Evolutionary conservation across 1,140 invertebrate genomes (phyloP).

Genomic region (Drosophila sp.): DNA sequence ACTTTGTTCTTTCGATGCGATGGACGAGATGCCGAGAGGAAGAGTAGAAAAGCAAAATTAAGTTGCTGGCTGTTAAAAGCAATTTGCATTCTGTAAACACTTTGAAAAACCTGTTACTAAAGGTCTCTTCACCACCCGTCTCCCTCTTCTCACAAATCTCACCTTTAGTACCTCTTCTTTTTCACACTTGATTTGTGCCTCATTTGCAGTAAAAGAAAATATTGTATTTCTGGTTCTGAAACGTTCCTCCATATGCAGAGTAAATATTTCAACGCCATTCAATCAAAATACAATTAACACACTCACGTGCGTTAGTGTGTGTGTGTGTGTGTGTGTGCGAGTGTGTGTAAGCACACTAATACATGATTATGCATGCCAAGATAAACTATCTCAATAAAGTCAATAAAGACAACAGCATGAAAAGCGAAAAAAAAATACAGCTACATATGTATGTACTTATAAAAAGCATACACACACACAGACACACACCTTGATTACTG

Average conservation of each 20-base stretch:
- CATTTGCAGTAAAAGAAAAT: neutral
- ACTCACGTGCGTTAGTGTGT: slow-evolving; percentile 19
- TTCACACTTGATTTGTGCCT: slow-evolving; percentile 14
- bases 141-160: neutral
- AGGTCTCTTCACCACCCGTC: neutral
- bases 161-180: neutral
- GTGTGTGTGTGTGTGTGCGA: slow-evolving; percentile 14
- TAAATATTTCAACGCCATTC: slow-evolving; percentile 64
- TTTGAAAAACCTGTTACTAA: slow-evolving; percentile 54
- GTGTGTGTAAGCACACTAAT: slow-evolving; percentile 22
- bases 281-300: slow-evolving; percentile 77
- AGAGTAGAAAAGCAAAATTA: neutral
- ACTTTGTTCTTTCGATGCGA: slow-evolving; percentile 1
- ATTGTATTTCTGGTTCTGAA: slow-evolving; percentile 17
- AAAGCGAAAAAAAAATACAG: slow-evolving; percentile 13
- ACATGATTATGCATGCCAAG: neutral
- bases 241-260: slow-evolving; percentile 35
- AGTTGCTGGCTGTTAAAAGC: slow-evolving; percentile 31
- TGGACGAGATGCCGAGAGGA: neutral
- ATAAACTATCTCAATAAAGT: slow-evolving; percentile 14
- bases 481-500: slow-evolving; percentile 29
- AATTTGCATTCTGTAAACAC: slow-evolving; percentile 41
- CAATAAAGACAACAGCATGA: slow-evolving; percentile 1
- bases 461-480: slow-evolving; percentile 13
- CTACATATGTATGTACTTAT: slow-evolving; percentile 4